These are phyloP conservation scores for Melanerpes formicivorus DNA, from an alignment of 2,113 vertebrate species.

Conservation along the genomic window DNA sequence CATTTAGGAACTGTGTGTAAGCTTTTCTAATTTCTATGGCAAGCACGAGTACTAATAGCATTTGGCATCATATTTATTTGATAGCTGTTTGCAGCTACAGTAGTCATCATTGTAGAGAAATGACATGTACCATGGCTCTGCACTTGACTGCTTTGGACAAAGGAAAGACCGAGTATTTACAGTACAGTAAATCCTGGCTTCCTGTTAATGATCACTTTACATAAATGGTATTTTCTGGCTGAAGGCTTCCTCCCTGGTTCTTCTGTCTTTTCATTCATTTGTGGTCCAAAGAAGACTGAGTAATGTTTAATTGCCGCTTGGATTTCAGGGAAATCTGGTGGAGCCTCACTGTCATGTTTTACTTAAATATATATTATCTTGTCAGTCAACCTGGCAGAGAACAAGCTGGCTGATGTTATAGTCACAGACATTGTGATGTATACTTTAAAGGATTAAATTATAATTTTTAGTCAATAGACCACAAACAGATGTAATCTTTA, in stretches of 20 bases:
- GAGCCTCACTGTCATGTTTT: neutral
- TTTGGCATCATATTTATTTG: constrained; percentile 37
- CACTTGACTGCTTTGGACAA: neutral
- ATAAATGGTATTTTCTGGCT: neutral
- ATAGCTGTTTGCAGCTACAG: constrained; percentile 3
- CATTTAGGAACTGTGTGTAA: constrained; percentile 20
- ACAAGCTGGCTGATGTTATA: neutral
- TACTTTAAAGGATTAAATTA: constrained; percentile 34
- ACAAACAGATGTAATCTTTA: neutral
- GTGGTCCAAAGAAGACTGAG: neutral
- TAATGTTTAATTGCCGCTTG: neutral
- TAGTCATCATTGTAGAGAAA: neutral
- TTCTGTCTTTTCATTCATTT: constrained; percentile 11
- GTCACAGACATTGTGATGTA: neutral
- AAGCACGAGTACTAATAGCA: neutral
- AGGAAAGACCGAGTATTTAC: neutral
- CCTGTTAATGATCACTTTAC: neutral
- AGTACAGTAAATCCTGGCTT: constrained; percentile 2
- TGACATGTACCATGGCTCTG: neutral
- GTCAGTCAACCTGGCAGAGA: constrained; percentile 3
- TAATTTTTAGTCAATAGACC: constrained; percentile 5
- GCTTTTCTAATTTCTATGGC: constrained; percentile 43
- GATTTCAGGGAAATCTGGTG: constrained; percentile 13
- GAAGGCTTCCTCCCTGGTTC: neutral
- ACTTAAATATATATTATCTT: constrained; percentile 40